A percentile compares a stretch with the other conserved stretches of the same genome.
phyloP scores from a whole-genome alignment of 2,888 invertebrate genomes.

The Perithous albicinctus region DNA sequence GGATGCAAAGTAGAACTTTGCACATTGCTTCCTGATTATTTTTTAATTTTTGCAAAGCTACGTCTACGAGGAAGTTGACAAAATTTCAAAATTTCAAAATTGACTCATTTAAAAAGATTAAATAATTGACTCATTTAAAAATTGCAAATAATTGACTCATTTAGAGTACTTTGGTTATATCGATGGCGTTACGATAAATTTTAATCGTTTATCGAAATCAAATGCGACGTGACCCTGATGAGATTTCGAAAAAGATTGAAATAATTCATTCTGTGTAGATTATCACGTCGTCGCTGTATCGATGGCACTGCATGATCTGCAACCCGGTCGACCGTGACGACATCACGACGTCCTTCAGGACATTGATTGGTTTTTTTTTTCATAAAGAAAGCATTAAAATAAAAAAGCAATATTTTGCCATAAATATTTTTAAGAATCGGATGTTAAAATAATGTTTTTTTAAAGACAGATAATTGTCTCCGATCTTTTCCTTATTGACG shows the following conservation, averaged over 20 bases:
- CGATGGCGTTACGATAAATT: neutral
- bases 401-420: too few relatives aligned
- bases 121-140: too few relatives aligned
- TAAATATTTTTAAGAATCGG: too few relatives aligned
- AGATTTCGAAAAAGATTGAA: constrained; percentile 42
- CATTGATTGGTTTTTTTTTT: constrained; percentile 3
- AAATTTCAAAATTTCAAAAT: too few relatives aligned
- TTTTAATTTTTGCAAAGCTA: too few relatives aligned
- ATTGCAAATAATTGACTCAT: too few relatives aligned
- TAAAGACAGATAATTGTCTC: neutral
- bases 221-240: constrained; percentile 25
- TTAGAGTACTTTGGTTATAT: neutral
- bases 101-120: too few relatives aligned
- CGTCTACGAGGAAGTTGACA: too few relatives aligned
- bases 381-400: neutral
- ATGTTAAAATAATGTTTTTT: too few relatives aligned
- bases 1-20: too few relatives aligned
- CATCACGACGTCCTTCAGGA: neutral
- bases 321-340: constrained; percentile 54
- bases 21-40: too few relatives aligned
- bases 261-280: constrained; percentile 39
- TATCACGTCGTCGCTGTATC: constrained; percentile 24
- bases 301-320: constrained; percentile 47
- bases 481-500: too few relatives aligned
- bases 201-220: constrained; percentile 25